Evolutionary conservation across 2,888 invertebrate species (phyloP), one percentile per base, ranked within the genome.

Genomic region (Yponomeuta plumbellus): DNA sequence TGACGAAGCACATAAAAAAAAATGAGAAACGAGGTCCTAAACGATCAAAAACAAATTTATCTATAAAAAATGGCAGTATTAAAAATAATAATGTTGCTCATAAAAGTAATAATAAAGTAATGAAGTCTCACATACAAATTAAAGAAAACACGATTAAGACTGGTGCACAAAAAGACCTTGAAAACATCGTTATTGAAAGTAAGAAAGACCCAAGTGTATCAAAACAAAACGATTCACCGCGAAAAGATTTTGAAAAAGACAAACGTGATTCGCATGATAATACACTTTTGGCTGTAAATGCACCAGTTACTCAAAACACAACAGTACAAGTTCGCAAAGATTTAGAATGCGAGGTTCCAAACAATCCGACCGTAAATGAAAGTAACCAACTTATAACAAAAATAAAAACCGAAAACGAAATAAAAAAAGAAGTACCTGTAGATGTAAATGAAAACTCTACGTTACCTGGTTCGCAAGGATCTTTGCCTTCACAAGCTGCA

Each of bases 391-490:
- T 52, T 22, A 23, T 59, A 21, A 23, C 21, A 13, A 11, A 11
- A 11, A 59, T 59, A 20, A 59, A 59, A 59, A 59, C 59, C n/a
- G 59, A 59, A 59, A 59, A 57, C 21, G 57, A 59, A 59, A 59
- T 59, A 21, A 59, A 59, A 17, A 22, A 59, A 10, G 59, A 59
- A 59, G 13, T 59, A 20, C 22, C 11, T 21, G 23, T 20, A 13
- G 6, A 21, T 59, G 22, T 21, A 1, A 44, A 44, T 17, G 17
- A 44, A 44, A 17, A 44, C 13, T 3, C 44, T 17, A 17, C 17
- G 44, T 52, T 52, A 17, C 44, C 44, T 17, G 5, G 2, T 13
- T 2, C 8, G 5, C 44, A 52, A 52, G 17, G 17, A 52, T 17
- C 44, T 17, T 1, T 17, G 44, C 44, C 44, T 17, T 4, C 44